Conservation (phyloP, 2,797 vertebrate species). For the Gymnoscopelus braueri region DNA sequence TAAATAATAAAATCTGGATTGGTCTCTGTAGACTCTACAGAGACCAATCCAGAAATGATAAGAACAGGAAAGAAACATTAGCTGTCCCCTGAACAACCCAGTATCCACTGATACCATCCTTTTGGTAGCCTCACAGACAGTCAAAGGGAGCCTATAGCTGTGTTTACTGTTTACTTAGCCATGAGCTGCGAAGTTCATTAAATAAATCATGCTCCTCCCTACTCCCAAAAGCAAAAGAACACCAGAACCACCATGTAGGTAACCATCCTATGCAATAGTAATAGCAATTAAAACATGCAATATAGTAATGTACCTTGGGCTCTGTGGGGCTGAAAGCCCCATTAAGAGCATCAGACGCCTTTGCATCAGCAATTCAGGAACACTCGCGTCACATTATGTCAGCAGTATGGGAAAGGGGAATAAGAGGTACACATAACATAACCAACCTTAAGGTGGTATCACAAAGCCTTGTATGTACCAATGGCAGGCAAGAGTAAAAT, state of each 20-base stretch:
- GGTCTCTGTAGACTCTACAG: not conserved
- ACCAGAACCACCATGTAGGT: constrained; percentile 19
- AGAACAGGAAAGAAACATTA: constrained; percentile 47
- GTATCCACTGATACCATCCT: constrained; percentile 28
- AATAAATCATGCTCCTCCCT: constrained; percentile 70
- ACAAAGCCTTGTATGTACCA: not conserved
- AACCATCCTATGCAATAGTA: constrained; percentile 58
- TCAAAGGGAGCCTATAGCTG: constrained; percentile 15
- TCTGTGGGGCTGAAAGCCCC: constrained; percentile 31
- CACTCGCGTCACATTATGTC: constrained; percentile 13
- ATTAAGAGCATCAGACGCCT: constrained; percentile 23
- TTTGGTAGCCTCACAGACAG: constrained; percentile 13
- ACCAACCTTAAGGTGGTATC: not conserved
- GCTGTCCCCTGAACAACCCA: constrained; percentile 27
- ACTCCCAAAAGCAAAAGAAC: constrained; percentile 57
- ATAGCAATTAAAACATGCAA: constrained; percentile 63
- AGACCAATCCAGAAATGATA: constrained; percentile 38
- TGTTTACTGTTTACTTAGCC: constrained; percentile 52
- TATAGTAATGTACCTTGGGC: constrained; percentile 29
- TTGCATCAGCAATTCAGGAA: constrained; percentile 29
- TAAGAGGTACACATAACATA: not conserved
- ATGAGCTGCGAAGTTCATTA: constrained; percentile 44
- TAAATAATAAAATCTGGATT: too few species aligned
- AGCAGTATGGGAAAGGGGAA: not conserved
- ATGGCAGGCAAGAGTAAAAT: not conserved